A percentile compares a stretch with the other conserved stretches of the same genome.
Evolutionary conservation across 2,113 vertebrate species (phyloP).

Genomic region (Tachysurus fulvidraco): DNA sequence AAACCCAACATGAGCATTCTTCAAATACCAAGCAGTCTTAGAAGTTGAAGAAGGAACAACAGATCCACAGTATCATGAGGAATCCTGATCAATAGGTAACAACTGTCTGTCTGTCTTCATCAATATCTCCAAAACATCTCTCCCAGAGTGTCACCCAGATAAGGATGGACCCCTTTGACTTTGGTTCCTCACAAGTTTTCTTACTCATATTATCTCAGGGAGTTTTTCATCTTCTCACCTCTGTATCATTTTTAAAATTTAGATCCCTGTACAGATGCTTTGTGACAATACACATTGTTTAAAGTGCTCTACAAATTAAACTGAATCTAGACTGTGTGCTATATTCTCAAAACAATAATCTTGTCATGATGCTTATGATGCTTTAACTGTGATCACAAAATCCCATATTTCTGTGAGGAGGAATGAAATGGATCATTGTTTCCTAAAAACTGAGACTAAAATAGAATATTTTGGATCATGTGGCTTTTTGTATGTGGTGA

Average conservation of each 20-base stretch:
- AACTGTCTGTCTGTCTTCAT: too few species aligned
- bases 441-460: not conserved
- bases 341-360: not conserved
- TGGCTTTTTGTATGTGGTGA: constrained; percentile 63
- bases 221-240: too few species aligned
- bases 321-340: not conserved
- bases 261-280: too few species aligned
- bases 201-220: too few species aligned
- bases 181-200: too few species aligned
- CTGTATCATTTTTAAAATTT: too few species aligned
- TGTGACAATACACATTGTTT: too few species aligned
- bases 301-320: too few species aligned
- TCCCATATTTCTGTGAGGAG: not conserved
- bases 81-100: not conserved
- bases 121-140: not conserved
- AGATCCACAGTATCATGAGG: not conserved
- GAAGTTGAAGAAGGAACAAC: not conserved
- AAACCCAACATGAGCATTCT: not conserved
- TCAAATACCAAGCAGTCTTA: not conserved
- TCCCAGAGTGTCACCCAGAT: too few species aligned
- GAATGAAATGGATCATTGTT: not conserved
- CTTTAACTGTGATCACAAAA: not conserved
- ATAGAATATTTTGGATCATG: constrained; percentile 50
- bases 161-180: too few species aligned
- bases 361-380: not conserved